phyloP scores from a whole-genome alignment of 2,113 vertebrate species.

The Dascyllus trimaculatus region DNA sequence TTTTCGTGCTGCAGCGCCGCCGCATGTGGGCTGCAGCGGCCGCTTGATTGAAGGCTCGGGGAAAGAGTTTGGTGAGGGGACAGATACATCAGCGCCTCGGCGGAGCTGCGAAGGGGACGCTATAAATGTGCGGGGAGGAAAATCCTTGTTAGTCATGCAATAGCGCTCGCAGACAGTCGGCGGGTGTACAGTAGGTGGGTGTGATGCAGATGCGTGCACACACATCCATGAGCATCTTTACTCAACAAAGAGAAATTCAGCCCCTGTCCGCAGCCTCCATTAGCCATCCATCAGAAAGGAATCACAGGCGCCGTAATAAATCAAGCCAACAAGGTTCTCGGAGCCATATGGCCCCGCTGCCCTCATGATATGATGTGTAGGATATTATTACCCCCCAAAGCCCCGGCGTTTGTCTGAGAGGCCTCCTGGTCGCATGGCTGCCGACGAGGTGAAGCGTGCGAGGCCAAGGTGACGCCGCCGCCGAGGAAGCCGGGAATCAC shows the following conservation, averaged over 20 bases:
- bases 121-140: conserved; percentile 13
- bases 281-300: conserved; percentile 65
- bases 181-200: neutral
- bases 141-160: conserved; percentile 42
- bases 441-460: conserved; percentile 40
- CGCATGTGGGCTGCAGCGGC: conserved; percentile 18
- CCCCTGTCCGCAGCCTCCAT: conserved; percentile 37
- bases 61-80: conserved; percentile 23
- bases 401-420: conserved; percentile 41
- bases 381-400: conserved; percentile 57
- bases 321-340: conserved; percentile 68
- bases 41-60: conserved; percentile 51
- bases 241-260: conserved; percentile 26
- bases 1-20: conserved; percentile 12
- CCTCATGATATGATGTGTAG: conserved; percentile 56
- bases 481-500: conserved; percentile 2
- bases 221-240: conserved; percentile 6
- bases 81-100: conserved; percentile 1
- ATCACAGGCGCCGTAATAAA: conserved; percentile 56
- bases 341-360: conserved; percentile 41
- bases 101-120: conserved; percentile 36
- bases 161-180: neutral
- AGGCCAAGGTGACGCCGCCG: conserved; percentile 48
- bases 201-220: neutral
- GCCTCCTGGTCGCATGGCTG: conserved; percentile 21